Evolutionary conservation across 2,888 invertebrate species (phyloP).

Genomic region (Poecilobothrus nobilitatus): DNA sequence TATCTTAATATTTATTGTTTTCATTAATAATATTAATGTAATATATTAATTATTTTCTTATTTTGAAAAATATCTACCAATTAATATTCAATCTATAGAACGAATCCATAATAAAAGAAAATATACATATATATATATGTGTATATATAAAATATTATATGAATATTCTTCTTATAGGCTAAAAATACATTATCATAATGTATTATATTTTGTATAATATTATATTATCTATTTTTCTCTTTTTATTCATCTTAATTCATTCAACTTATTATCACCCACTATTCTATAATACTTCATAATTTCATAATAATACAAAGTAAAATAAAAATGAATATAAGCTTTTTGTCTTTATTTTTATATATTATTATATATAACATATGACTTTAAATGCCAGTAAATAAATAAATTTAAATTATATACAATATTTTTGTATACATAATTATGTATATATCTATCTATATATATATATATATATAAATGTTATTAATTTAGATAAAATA

Average conservation of each 20-base stretch:
- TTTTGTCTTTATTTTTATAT: neutral
- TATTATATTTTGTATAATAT: no score
- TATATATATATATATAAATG: neutral
- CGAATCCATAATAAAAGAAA: no score
- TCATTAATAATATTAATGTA: no score
- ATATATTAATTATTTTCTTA: no score
- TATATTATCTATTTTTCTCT: no score
- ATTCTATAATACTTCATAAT: neutral
- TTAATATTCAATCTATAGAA: no score
- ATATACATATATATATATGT: no score
- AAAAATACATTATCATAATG: no score
- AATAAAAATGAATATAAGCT: neutral
- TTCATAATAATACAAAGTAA: neutral
- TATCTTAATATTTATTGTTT: no score
- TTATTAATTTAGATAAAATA: neutral
- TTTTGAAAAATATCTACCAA: no score
- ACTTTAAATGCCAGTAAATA: neutral
- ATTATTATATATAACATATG: neutral
- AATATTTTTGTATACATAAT: neutral
- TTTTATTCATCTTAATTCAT: neutral
- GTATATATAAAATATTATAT: no score
- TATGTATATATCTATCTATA: neutral
- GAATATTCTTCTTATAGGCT: no score
- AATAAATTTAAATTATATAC: neutral
- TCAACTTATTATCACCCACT: constrained; percentile 6